Evolutionary conservation across 2,888 invertebrate genomes (phyloP), one percentile per base, ranked within the genome.

Genomic region (Leptura quadrifasciata): DNA sequence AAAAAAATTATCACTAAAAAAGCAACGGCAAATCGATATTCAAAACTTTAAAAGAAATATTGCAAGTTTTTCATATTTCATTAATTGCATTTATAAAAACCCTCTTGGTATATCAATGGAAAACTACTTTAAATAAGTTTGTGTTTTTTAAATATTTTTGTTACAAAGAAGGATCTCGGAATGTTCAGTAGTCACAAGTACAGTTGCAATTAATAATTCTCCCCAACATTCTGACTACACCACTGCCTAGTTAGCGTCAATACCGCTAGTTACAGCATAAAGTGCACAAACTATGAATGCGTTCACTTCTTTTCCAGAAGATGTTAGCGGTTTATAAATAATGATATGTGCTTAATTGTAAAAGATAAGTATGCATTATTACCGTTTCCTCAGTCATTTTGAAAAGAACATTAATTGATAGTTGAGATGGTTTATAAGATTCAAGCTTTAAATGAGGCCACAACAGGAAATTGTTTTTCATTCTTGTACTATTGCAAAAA

Each of bases 231-330:
- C 2, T 31, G 9, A 27, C 60, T 61, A 61, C 67, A 47, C 54
- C 54, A 67, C 54, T 67, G 67, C 17, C 55, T 18, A 20, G 61
- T 61, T 61, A 61, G 61, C 31, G 18, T 27, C 12, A n/a, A 35
- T 68, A 55, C 68, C 68, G 68, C 57, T 68, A 68, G 57, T 57
- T 68, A 57, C 18, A 57, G 31, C 55, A 57, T 31, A 9, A 55
- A 17, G 31, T 55, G 35, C 57, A 67, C 31, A 68, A n/a, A 68
- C 17, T 55, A 35, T 57, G 68, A 68, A 57, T 57, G 57, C 68
- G 55, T 68, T 68, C 68, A 52, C 35, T 57, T 68, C 55, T 35
- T 52, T 65, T 52, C 65, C 68, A 31, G 15, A 10, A 55, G 57
- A 52, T 55, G 35, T 55, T 68, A 68, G 68, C 68, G 68, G 68